Conservation (phyloP, 2,888 invertebrate genomes). For the Drosophila merina region DNA sequence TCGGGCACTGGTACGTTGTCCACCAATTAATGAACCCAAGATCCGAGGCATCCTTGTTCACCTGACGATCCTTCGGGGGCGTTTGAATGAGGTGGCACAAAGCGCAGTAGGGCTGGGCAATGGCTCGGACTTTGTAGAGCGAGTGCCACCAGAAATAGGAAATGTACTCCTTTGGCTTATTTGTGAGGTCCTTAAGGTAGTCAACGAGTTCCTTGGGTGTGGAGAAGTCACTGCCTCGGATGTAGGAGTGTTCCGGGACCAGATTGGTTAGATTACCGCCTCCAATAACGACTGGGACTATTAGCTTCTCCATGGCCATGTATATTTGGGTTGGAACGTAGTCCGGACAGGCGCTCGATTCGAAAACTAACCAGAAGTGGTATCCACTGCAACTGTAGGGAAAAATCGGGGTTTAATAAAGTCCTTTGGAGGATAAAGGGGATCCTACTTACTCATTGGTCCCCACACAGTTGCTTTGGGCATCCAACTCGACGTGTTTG, state of each 20-base stretch:
- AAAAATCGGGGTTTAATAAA: neutral
- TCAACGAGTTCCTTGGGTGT: constrained; percentile 85
- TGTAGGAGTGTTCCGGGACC: constrained; percentile 86
- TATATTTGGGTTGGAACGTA: constrained; percentile 87
- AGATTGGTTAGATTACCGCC: constrained; percentile 86
- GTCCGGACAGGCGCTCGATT: constrained; percentile 87
- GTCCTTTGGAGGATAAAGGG: neutral
- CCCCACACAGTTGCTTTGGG: constrained; percentile 27
- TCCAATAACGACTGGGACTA: constrained; percentile 87
- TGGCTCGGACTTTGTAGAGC: constrained; percentile 43
- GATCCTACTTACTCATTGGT: constrained; percentile 32
- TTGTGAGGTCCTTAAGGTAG: constrained; percentile 83
- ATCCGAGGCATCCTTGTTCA: neutral
- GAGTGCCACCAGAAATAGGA: constrained; percentile 86
- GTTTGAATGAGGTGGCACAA: constrained; percentile 55
- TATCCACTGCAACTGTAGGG: constrained; percentile 81
- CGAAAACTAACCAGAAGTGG: constrained; percentile 87
- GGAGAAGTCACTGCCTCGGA: constrained; percentile 86
- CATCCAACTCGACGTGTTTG: constrained; percentile 34
- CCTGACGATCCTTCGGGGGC: neutral
- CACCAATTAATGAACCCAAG: constrained; percentile 55
- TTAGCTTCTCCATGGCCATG: constrained; percentile 67
- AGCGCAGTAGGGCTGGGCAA: constrained; percentile 52
- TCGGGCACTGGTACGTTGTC: constrained; percentile 53
- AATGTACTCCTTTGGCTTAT: constrained; percentile 85